Evolutionary conservation across 2,113 vertebrate genomes (phyloP).

Genomic region (Aviceda subcristata): DNA sequence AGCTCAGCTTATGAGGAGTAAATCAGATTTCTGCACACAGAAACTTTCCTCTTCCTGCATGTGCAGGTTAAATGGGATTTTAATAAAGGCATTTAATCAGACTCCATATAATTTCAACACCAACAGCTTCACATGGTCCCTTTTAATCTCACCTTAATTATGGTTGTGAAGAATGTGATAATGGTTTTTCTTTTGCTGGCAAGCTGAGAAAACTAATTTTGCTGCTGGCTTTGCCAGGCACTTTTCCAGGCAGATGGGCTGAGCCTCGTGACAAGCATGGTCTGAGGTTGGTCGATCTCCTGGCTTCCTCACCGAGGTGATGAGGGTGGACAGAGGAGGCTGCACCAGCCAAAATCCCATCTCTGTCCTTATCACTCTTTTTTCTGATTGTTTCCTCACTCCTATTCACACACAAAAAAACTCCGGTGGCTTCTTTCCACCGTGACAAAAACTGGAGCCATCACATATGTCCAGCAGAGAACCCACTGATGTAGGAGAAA

Average conservation of each 20-base stretch:
- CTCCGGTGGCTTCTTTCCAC: not conserved
- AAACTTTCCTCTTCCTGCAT: not conserved
- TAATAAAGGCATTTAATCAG: not conserved
- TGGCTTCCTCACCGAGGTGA: fast-evolving
- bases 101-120: not conserved
- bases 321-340: not conserved
- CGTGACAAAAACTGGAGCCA: not conserved
- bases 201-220: not conserved
- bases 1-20: not conserved
- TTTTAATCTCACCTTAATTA: not conserved
- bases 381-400: not conserved
- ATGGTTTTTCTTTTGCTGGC: not conserved
- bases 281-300: not conserved
- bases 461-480: not conserved
- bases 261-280: not conserved
- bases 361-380: not conserved
- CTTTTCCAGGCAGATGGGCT: not conserved
- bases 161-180: not conserved
- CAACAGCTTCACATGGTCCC: not conserved
- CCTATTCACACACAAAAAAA: too few relatives aligned
- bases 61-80: not conserved
- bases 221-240: not conserved
- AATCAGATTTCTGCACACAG: not conserved
- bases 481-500: not conserved
- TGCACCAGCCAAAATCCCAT: not conserved